phyloP scores from a whole-genome alignment of 2,888 invertebrate species.

The Harpagoxenus sublaevis region DNA sequence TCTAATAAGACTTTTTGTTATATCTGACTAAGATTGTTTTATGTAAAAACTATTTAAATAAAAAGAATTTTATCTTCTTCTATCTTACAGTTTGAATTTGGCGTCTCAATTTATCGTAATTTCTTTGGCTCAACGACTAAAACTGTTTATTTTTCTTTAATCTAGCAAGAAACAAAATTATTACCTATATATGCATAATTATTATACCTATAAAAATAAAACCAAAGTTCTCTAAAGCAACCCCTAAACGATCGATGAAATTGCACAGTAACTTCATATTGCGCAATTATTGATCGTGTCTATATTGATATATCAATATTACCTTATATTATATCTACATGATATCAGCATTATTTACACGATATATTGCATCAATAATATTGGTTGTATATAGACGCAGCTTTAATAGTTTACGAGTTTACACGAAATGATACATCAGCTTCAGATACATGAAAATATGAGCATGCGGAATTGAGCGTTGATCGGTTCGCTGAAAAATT shows the following conservation, averaged over 20 bases:
- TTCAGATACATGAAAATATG: neutral
- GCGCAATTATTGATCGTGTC: neutral
- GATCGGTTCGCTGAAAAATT: constrained; percentile 1
- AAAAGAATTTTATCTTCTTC: neutral
- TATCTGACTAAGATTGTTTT: neutral
- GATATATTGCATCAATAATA: constrained; percentile 8
- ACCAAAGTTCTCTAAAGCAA: neutral
- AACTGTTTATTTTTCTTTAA: neutral
- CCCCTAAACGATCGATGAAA: neutral
- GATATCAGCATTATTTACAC: neutral
- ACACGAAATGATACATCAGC: neutral
- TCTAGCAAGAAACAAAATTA: neutral
- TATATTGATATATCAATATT: neutral
- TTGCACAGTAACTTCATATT: neutral
- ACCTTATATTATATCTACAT: neutral
- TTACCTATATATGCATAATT: neutral
- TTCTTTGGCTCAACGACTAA: neutral
- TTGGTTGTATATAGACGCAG: neutral
- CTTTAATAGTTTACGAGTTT: constrained; percentile 12
- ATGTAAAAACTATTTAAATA: neutral
- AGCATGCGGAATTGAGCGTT: neutral
- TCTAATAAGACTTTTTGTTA: neutral
- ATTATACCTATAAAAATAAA: neutral
- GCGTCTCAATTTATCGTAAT: neutral
- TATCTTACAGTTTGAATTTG: neutral